Conservation (phyloP, 2,888 invertebrate genomes). For the Eurois occulta region DNA sequence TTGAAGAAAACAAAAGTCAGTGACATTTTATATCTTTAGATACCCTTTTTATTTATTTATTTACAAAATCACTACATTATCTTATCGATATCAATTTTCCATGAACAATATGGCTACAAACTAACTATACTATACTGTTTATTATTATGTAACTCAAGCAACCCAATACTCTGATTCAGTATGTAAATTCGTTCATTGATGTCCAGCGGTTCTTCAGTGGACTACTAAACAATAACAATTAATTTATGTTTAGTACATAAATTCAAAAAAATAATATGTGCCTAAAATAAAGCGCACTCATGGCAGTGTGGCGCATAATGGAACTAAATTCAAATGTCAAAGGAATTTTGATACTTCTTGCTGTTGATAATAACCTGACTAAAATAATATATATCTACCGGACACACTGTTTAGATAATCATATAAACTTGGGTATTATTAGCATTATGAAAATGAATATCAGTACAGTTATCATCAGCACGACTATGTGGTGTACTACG, state of each 20-base stretch:
- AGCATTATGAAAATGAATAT: slow-evolving; percentile 20
- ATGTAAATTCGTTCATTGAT: neutral
- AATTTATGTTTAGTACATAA: no score
- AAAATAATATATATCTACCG: neutral
- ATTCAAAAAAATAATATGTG: neutral
- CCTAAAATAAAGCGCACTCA: neutral
- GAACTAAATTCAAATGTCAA: neutral
- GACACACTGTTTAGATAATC: neutral
- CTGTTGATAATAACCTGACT: neutral
- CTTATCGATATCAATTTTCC: neutral
- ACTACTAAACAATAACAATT: neutral
- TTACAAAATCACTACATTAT: neutral
- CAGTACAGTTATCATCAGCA: slow-evolving; percentile 21
- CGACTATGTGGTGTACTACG: slow-evolving; percentile 23
- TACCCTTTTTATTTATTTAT: slow-evolving; percentile 10
- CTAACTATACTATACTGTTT: neutral
- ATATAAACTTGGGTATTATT: neutral
- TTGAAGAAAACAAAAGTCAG: slow-evolving; percentile 4
- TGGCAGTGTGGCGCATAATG: neutral
- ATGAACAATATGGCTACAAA: neutral
- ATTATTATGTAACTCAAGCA: neutral
- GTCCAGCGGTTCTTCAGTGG: neutral
- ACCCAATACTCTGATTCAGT: neutral
- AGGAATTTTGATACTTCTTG: neutral
- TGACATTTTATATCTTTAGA: neutral